Percentiles rank a stretch among this genome's conserved stretches.
Conservation (phyloP, 2,888 invertebrate species). For the Torymus aiolomorphi region DNA sequence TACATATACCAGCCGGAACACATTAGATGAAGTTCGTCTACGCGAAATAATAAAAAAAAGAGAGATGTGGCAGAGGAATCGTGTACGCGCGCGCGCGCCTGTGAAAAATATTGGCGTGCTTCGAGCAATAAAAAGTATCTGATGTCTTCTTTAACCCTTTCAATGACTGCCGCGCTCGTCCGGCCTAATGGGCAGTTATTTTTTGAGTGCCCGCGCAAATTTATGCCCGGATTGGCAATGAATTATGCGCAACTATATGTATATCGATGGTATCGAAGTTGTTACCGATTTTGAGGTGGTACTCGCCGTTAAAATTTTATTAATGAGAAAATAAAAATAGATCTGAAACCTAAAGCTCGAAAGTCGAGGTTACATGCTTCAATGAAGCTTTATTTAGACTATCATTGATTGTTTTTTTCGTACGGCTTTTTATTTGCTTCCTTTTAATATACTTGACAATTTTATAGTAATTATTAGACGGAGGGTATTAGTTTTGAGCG, state of each 20-base stretch:
- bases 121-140: slow-evolving; percentile 49
- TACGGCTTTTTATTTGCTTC: not conserved
- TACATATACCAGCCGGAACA: no score
- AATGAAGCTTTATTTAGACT: slow-evolving; percentile 42
- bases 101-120: slow-evolving; percentile 47
- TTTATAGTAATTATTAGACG: no score
- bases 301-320: no score
- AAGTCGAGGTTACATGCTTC: slow-evolving; percentile 29
- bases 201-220: not conserved
- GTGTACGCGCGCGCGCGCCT: not conserved
- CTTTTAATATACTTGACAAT: not conserved
- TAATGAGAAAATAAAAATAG: slow-evolving; percentile 5
- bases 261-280: no score
- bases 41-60: no score
- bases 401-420: slow-evolving; percentile 30
- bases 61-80: no score
- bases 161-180: slow-evolving; percentile 35
- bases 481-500: no score
- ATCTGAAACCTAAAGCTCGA: not conserved
- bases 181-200: slow-evolving; percentile 22
- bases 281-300: no score
- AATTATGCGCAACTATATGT: no score
- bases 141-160: slow-evolving; percentile 44
- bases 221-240: no score
- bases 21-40: no score